Conservation (phyloP, 2,888 invertebrate genomes). For the Hirtodrosophila cameraria region DNA sequence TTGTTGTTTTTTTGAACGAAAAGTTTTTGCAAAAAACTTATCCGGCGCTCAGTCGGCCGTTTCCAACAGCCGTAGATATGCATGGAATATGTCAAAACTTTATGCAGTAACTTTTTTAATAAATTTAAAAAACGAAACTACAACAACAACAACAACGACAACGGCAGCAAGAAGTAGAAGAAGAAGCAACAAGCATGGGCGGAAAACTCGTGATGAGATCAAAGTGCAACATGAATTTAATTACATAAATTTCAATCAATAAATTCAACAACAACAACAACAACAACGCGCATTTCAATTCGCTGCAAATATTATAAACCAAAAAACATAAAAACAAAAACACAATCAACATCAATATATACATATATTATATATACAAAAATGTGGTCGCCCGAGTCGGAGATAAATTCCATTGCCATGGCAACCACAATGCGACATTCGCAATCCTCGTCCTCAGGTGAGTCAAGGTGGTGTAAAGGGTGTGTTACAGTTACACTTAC, state of each 20-base stretch:
- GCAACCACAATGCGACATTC: conserved; percentile 88
- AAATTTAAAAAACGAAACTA: conserved; percentile 46
- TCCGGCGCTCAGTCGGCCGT: conserved; percentile 21
- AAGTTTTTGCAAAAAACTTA: conserved; percentile 27
- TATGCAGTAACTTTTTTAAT: conserved; percentile 58
- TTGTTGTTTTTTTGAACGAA: conserved; percentile 4
- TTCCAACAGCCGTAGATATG: conserved; percentile 40
- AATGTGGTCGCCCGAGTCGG: conserved; percentile 90
- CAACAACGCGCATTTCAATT: conserved; percentile 29
- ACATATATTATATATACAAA: conserved; percentile 23
- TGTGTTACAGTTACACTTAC: too few relatives aligned
- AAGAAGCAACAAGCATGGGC: conserved; percentile 9
- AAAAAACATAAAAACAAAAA: too few relatives aligned
- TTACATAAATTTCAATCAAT: conserved; percentile 16
- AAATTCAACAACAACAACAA: conserved; percentile 35
- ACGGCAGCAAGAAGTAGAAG: neutral
- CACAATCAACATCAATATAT: neutral
- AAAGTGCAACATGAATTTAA: conserved; percentile 41
- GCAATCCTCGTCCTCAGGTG: conserved; percentile 90
- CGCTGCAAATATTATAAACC: conserved; percentile 8
- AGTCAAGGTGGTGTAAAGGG: conserved; percentile 78
- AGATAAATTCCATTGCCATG: conserved; percentile 95
- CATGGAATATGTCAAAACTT: conserved; percentile 61
- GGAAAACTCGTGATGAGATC: conserved; percentile 4
- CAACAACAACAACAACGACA: conserved; percentile 1